These are phyloP conservation scores for Dendrocincla tyrannina DNA, from an alignment of 2,797 vertebrate species.

Conservation along the genomic window DNA sequence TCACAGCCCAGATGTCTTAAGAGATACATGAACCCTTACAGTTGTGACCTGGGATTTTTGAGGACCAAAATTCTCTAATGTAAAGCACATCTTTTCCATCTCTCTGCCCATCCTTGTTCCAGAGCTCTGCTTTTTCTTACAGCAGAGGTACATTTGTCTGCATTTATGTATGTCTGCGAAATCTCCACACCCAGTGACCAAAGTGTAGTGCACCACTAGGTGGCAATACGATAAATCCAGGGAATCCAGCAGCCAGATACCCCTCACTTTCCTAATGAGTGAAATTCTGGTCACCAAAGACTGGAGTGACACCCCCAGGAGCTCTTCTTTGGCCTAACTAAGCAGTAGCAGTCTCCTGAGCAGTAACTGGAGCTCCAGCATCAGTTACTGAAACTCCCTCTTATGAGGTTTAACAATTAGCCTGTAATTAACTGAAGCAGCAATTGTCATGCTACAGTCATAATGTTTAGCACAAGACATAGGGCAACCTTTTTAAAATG, in stretches of 20 bases:
- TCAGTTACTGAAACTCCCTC: neutral
- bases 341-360: neutral
- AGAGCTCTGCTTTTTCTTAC: neutral
- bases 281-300: neutral
- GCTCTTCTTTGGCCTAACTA: neutral
- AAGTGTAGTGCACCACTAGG: neutral
- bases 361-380: neutral
- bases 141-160: neutral
- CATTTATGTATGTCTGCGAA: accelerated
- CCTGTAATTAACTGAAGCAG: neutral
- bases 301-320: neutral
- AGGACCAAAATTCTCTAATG: neutral
- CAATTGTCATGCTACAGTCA: neutral
- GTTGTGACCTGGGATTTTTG: neutral
- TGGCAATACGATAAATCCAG: neutral
- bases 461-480: neutral
- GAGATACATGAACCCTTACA: neutral
- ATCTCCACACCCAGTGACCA: neutral
- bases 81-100: neutral
- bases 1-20: neutral
- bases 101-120: neutral
- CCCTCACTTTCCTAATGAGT: accelerated
- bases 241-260: neutral
- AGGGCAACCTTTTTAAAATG: neutral
- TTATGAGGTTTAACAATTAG: neutral